Conservation (phyloP, 2,797 vertebrate genomes). For the Merluccius polli region DNA sequence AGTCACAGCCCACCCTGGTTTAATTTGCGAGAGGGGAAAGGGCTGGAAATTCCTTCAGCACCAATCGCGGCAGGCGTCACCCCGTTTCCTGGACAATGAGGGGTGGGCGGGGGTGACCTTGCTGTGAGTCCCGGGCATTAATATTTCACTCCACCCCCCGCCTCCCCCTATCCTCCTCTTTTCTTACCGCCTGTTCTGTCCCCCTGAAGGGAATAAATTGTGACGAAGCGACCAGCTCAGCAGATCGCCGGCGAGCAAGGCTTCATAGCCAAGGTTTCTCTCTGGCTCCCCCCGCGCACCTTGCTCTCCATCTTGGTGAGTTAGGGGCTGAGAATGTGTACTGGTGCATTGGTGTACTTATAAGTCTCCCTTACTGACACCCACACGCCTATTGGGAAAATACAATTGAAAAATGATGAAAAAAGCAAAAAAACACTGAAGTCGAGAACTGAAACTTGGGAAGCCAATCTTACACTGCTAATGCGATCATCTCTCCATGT, state of each 20-base stretch:
- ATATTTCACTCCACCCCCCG: slow-evolving; percentile 60
- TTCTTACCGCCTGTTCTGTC: slow-evolving; percentile 24
- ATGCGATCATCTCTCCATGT: neutral
- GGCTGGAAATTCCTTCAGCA: slow-evolving; percentile 59
- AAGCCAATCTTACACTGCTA: neutral
- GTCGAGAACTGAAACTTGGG: neutral
- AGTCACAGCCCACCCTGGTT: slow-evolving; percentile 49
- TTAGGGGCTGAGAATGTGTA: neutral
- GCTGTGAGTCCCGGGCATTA: slow-evolving; percentile 63
- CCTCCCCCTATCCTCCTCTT: slow-evolving; percentile 26
- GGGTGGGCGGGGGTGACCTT: slow-evolving; percentile 56
- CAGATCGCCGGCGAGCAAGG: slow-evolving; percentile 13
- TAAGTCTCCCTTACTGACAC: neutral
- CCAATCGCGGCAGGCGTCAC: slow-evolving; percentile 41
- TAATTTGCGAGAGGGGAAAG: slow-evolving; percentile 57
- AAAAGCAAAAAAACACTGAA: neutral
- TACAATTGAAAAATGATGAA: neutral
- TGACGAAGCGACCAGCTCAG: slow-evolving; percentile 30
- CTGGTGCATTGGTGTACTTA: neutral
- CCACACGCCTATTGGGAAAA: neutral
- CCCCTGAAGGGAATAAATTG: slow-evolving; percentile 34
- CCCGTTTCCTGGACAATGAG: slow-evolving; percentile 59
- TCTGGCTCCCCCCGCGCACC: neutral
- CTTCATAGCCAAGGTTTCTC: neutral
- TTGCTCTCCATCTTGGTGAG: neutral